Evolutionary conservation across 1,140 invertebrate species (phyloP), one percentile per base, ranked within the genome.

Genomic region (Thalassaphorura encarpata): DNA sequence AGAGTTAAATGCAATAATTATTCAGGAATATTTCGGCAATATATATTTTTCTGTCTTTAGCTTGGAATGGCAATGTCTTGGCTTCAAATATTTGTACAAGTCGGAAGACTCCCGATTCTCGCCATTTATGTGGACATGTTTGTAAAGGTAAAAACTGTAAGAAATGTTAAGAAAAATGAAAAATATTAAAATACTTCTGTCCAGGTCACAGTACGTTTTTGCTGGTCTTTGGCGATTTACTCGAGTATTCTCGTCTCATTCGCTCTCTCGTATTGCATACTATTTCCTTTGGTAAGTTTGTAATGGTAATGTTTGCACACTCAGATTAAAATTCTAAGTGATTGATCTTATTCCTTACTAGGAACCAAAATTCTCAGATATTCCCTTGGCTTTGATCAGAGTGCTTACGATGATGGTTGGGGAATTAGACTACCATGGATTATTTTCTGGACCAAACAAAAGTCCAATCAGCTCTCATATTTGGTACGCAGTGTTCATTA

Each of bases 341-440:
- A n/a, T n/a, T n/a, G n/a, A n/a, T n/a, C n/a, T n/a, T n/a, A n/a
- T n/a, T n/a, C n/a, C n/a, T n/a, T n/a, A n/a, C 26, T 39, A 57
- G 56, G 40, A 57, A 21, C 24, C 40, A 23, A n/a, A 16, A n/a
- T 24, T 57, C 2, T 11, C 28, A 3, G 41, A 58, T 40, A 31
- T 61, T 47, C 60, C 60, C 1, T 21, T 58, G 6, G 46, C 52
- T 3, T 6, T 55, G 3, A 45, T 62, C 2, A 48, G 47, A 52
- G 45, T 62, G 0, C 1, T 62, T 23, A 62, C 60, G 42, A 79
- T 80, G 78, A 78, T 78, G 75, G 76, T 76, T 61, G 76, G 76
- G n/a, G 78, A 80, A 63, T 75, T 76, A 57, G 75, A 79, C 58
- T 80, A 76, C 60, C 64, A 66, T 18, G 66, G 67, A 26, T 64